Conservation (phyloP, 2,113 vertebrate genomes). For the Monopterus albus region DNA sequence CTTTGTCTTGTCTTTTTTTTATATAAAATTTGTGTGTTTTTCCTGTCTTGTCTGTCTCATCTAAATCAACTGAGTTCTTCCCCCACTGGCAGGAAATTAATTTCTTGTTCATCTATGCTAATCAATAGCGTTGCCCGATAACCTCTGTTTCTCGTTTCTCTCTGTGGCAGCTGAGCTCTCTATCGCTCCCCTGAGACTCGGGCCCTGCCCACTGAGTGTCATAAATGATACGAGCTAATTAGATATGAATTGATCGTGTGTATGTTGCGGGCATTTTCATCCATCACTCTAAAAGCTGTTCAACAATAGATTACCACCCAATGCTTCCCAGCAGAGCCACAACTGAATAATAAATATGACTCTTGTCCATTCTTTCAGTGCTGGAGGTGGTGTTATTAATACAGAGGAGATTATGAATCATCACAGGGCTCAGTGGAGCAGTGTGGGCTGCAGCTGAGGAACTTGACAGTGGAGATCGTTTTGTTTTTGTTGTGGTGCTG, state of each 20-base stretch:
- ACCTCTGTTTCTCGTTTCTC: constrained; percentile 91
- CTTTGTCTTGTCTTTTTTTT: too few species aligned
- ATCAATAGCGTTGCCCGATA: constrained; percentile 91
- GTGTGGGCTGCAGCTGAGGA: background rate
- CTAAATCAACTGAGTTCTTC: background rate
- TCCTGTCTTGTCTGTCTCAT: background rate
- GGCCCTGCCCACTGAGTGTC: constrained; percentile 83
- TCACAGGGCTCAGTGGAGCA: constrained; percentile 76
- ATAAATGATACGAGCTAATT: constrained; percentile 91
- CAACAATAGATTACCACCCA: constrained; percentile 87
- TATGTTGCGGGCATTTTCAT: constrained; percentile 86
- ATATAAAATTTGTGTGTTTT: too few species aligned
- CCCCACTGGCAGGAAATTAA: background rate
- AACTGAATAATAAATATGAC: constrained; percentile 84
- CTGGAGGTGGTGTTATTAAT: constrained; percentile 86
- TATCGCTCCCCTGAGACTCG: constrained; percentile 79
- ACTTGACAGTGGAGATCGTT: too few species aligned
- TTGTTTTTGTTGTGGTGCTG: too few species aligned
- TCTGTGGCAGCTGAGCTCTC: constrained; percentile 85
- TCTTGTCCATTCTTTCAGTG: constrained; percentile 80
- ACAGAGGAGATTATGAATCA: constrained; percentile 85
- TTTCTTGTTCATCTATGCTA: constrained; percentile 36
- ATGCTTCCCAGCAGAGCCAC: constrained; percentile 84
- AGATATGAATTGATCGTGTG: constrained; percentile 91
- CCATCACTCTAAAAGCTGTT: constrained; percentile 89